Base-by-base conservation (phyloP, 2,888 invertebrate genomes). In the Lithophane socia region DNA sequence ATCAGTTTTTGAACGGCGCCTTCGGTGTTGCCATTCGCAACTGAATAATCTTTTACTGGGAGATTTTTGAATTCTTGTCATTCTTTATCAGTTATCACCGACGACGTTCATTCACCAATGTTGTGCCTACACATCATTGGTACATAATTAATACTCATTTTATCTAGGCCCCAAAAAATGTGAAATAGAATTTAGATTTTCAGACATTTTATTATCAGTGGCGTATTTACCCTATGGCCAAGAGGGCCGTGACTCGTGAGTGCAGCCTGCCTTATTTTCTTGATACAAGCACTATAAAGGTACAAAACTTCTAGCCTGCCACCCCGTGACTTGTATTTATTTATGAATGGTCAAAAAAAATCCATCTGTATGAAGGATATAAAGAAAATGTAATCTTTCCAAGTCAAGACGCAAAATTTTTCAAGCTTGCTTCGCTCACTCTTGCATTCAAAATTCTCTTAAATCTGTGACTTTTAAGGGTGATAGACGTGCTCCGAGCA, bases 1-100 rank as follows among this genome's bases (percentile, higher is more conserved):
- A 5, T 8, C 13, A 16, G 52, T 68, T 54, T 68, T 54, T n/a
- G 68, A 68, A 68, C 68, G 68, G 16, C 7, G 2, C 37, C 1
- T 10, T 21, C 1, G 16, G 37, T 77, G 77, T 12, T 77, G 60
- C 77, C 77, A 77, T 13, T 49, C 2, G 16, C 2, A 0, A 54
- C 16, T 16, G 7, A 66, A 77, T 67, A 47, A 47, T 16, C 10
- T 3, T 37, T 7, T 10, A 4, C 2, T 54, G 29, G 63, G 0
- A 63, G 44, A 16, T 63, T 68, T 52, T 52, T 4, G 0, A 21
- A 18, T 66, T 1, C 18, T 21, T 29, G 18, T 16, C 13, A 58
- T 29, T 24, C n/a, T 56, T 1, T 37, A 37, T 37, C 37, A 29
- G 29, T 29, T 29, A 29, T 1, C 1, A 49, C 8, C 12, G 3